Percentiles rank a stretch among this genome's conserved stretches.
These are phyloP conservation scores for Oriolus oriolus DNA, from an alignment of 2,113 vertebrate species.

Conservation along the genomic window DNA sequence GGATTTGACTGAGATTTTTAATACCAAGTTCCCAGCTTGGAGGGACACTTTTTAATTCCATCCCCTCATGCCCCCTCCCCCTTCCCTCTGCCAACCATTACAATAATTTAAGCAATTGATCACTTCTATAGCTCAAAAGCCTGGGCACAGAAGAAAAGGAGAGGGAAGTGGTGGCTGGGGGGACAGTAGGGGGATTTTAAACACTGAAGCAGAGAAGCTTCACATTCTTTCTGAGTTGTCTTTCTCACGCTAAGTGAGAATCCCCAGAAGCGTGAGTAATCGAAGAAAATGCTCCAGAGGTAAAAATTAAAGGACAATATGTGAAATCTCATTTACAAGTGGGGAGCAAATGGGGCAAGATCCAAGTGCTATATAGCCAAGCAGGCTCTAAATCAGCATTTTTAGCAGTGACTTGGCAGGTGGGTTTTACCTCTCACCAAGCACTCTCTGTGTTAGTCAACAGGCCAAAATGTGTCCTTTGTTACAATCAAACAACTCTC, in stretches of 20 bases:
- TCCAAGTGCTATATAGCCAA: neutral
- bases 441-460: neutral
- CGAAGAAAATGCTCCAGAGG: constrained; percentile 31
- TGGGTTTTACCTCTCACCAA: constrained; percentile 8
- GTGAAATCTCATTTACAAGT: constrained; percentile 43
- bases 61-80: neutral
- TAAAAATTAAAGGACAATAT: constrained; percentile 48
- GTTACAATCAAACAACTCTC: neutral
- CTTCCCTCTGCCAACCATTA: constrained; percentile 18
- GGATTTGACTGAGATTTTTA: constrained; percentile 63
- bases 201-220: neutral
- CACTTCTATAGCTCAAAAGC: neutral
- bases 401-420: neutral
- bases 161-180: neutral
- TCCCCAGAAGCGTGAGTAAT: constrained; percentile 42
- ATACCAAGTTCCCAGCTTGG: constrained; percentile 63
- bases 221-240: neutral
- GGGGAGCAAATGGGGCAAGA: constrained; percentile 53
- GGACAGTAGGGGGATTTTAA: neutral
- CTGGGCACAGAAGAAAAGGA: neutral
- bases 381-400: constrained; percentile 22
- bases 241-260: constrained; percentile 33
- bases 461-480: neutral
- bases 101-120: constrained; percentile 46
- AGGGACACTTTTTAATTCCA: constrained; percentile 52